Evolutionary conservation across 30 jellyfish, hydroid and myxozoan species (phyloP), one percentile per base, ranked within the genome.

Genomic region (Pseudorhiza aurosa): DNA sequence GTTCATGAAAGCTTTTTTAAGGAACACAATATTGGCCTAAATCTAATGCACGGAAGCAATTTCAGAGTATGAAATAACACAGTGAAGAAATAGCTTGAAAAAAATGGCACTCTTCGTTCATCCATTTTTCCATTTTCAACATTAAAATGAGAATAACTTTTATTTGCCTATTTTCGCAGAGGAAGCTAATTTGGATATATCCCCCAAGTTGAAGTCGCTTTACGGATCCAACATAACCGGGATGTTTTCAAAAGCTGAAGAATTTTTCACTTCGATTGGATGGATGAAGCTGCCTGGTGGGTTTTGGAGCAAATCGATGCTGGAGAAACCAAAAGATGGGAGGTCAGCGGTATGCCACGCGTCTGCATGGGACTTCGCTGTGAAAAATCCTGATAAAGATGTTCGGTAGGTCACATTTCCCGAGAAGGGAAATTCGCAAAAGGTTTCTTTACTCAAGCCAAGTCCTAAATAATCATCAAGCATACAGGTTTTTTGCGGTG

Each of bases 301-400:
- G 0, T 91, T 85, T 58, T 91, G 98, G 98, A 85, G 39, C 17
- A 91, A 91, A 26, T 85, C 98, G 12, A 71, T 91, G 92, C 67
- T 91, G 29, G 90, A 77, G 19, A 75, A 77, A 50, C 98, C 98
- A 8, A 69, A 72, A 29, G 97, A 82, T 63, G 95, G 95, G 25
- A 59, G 98, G 19, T 27, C 72, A 14, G 98, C 80, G 29, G 89
- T 67, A 11, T 91, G 98, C 37, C 98, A 91, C 63, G 98, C 98
- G 4, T 93, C 98, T 0, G 98, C 98, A 5, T 93, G 97, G 98
- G 97, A 93, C 73, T 93, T 93, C 70, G 85, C 87, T 2, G 68
- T 85, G 6, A 75, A 19, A 40, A 77, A 77, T 44, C 88, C 81
- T 19, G 78, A 68, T 18, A 36, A 57, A 65, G 98, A 90, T 55